Conservation (phyloP, 2,113 vertebrate species). For the Chrysochloris asiatica region DNA sequence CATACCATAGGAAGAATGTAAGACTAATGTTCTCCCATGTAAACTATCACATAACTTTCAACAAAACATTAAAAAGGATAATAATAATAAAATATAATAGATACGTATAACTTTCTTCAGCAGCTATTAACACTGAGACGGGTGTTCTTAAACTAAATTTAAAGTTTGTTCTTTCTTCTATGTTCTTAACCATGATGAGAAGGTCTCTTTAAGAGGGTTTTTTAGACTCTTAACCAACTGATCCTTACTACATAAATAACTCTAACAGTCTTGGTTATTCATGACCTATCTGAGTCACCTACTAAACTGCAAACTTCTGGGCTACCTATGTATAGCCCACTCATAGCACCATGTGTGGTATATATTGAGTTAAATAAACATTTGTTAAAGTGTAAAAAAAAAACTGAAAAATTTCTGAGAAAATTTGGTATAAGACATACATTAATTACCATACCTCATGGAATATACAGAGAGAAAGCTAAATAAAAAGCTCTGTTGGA, state of each 20-base stretch:
- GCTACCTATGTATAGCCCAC: background rate
- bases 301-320: background rate
- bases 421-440: background rate
- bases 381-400: background rate
- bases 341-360: background rate
- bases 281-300: background rate
- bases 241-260: background rate
- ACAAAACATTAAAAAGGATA: too few species aligned
- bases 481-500: conserved; percentile 1
- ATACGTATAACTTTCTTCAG: background rate
- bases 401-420: too few species aligned
- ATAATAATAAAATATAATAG: too few species aligned
- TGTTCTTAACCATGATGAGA: background rate
- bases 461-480: background rate
- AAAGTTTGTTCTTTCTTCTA: background rate
- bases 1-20: too few species aligned
- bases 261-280: background rate
- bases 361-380: background rate
- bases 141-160: background rate
- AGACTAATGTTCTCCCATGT: too few species aligned
- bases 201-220: background rate
- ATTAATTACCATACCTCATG: background rate
- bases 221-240: background rate
- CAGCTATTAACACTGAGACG: background rate
- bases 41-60: too few species aligned